phyloP scores from a whole-genome alignment of 2,113 vertebrate species.

The Nymphicus hollandicus region DNA sequence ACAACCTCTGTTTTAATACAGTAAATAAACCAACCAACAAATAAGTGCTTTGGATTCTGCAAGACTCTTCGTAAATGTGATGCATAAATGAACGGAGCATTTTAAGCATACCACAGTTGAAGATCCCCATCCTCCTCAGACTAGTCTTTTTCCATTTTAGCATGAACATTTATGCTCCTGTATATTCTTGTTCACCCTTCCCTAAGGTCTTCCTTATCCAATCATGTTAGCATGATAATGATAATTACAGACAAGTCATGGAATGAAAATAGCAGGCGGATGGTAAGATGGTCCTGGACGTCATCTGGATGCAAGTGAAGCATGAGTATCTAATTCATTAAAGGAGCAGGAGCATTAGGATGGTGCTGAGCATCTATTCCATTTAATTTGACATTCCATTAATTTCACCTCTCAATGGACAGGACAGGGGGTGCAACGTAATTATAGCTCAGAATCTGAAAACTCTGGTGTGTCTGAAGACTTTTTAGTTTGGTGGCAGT shows the following conservation, averaged over 20 bases:
- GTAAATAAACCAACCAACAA: background rate
- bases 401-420: conserved; percentile 19
- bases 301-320: conserved; percentile 46
- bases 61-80: background rate
- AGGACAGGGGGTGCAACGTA: background rate
- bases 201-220: background rate
- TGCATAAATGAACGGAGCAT: background rate
- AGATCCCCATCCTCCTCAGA: background rate
- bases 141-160: background rate
- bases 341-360: conserved; percentile 5
- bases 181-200: background rate
- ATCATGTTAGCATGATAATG: background rate
- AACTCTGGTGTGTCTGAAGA: background rate
- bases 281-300: conserved; percentile 20
- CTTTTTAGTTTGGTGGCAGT: background rate
- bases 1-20: background rate
- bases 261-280: conserved; percentile 11
- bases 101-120: background rate
- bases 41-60: background rate
- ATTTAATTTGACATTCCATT: conserved; percentile 45
- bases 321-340: conserved; percentile 42
- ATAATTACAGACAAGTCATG: conserved; percentile 26
- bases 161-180: background rate
- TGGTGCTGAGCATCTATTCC: background rate
- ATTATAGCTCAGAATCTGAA: conserved; percentile 11